Evolutionary conservation across 2,113 vertebrate species (phyloP), one percentile per base, ranked within the genome.

Genomic region (Laticauda colubrina): DNA sequence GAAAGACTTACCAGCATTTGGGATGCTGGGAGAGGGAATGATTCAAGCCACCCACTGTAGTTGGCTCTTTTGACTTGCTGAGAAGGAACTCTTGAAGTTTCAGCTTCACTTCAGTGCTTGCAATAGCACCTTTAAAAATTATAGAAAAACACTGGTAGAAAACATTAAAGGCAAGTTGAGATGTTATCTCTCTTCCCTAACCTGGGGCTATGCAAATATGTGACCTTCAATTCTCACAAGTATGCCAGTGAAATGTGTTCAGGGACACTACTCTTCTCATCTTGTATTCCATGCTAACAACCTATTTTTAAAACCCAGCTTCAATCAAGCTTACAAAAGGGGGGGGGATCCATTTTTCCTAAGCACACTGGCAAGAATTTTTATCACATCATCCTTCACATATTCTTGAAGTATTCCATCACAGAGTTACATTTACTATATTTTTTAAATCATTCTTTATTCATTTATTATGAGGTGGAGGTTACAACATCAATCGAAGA

Each of bases 51-150:
- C 97, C 97, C 4, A 97, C 97, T 20, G 97, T 96, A 29, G 98
- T 95, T 23, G 98, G 98, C 92, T 99, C 99, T 97, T 99, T 99
- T 2, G 97, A 97, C 96, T 99, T 99, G 90, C 97, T 99, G 95
- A 99, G 97, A 85, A 99, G 98, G 96, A 99, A 99, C 96, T 99
- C 99, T 97, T 99, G 99, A 92, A 99, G 98, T 96, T 99, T 98
- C 95, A 99, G 97, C 96, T 99, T 99, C 93, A 99, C 99, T 97
- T 99, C 98, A 0, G 98, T 99, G 94, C 99, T 99, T 97, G 99
- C 99, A 14, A 99, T 99, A 95, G 99, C 99, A 97, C 99, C 99
- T 99, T 95, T 0, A 34, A 90, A 75, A 4, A 87, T 64, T 81
- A 55, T 15, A 90, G 45, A 34, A 64, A 54, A 87, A 64, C 8